These are phyloP conservation scores for Caenorhabditis remanei DNA, from an alignment of 1,140 invertebrate species.

Conservation along the genomic window DNA sequence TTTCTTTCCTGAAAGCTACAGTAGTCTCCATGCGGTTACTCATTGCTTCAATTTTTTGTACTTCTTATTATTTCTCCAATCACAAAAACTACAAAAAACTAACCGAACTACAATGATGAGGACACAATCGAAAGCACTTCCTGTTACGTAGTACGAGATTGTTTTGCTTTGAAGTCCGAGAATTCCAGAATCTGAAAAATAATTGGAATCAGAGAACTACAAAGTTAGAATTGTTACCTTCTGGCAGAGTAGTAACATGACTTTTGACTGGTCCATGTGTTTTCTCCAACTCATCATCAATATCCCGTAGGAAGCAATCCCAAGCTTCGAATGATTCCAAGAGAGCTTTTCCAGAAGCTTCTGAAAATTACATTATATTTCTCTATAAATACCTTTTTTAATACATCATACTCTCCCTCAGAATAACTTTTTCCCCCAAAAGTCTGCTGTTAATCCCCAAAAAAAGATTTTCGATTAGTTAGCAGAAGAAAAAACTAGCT, in stretches of 20 bases:
- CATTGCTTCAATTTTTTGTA: too few species aligned
- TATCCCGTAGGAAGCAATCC: conserved; percentile 26
- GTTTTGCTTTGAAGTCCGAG: conserved; percentile 60
- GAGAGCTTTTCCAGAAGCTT: conserved; percentile 41
- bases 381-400: too few species aligned
- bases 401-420: too few species aligned
- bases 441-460: too few species aligned
- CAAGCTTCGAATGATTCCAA: conserved; percentile 45
- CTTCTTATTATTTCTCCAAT: too few species aligned
- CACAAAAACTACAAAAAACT: background rate
- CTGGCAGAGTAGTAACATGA: background rate
- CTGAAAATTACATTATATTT: background rate
- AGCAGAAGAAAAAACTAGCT: background rate
- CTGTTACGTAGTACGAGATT: conserved; percentile 57
- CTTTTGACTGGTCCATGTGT: conserved; percentile 51
- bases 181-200: conserved; percentile 50
- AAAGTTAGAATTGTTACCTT: conserved; percentile 15
- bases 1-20: too few species aligned
- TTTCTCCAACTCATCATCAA: conserved; percentile 58
- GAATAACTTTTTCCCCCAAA: too few species aligned
- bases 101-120: conserved; percentile 58
- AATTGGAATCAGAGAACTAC: background rate
- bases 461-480: too few species aligned
- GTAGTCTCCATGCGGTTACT: too few species aligned
- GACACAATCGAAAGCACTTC: conserved; percentile 56